A percentile compares a stretch with the other conserved stretches of the same genome.
phyloP scores from a whole-genome alignment of 2,888 invertebrate species.

The Panzeria rudis region DNA sequence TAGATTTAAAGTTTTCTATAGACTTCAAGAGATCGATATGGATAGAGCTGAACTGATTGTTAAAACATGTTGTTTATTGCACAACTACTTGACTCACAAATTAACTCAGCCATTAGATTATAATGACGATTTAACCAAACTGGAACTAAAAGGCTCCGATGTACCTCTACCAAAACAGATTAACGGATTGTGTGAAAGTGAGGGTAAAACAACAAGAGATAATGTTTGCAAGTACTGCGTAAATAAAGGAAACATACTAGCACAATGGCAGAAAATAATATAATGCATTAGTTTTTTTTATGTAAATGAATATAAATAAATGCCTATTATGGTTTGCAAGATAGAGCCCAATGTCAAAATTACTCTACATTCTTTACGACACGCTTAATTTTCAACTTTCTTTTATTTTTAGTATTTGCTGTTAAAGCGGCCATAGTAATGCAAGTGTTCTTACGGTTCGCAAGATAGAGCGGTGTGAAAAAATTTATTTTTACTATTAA shows the following conservation, averaged over 20 bases:
- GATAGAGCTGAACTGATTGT: conserved; percentile 14
- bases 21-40: conserved; percentile 8
- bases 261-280: conserved; percentile 37
- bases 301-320: neutral
- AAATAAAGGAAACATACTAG: conserved; percentile 22
- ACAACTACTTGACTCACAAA: conserved; percentile 45
- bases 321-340: too few species aligned
- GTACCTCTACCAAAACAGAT: conserved; percentile 8
- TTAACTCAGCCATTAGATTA: conserved; percentile 4
- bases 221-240: conserved; percentile 51
- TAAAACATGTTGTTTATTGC: conserved; percentile 52
- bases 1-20: conserved; percentile 47
- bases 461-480: too few species aligned
- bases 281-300: neutral
- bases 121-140: conserved; percentile 13
- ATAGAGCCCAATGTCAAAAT: too few species aligned
- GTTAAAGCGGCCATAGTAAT: too few species aligned
- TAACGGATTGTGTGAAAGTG: neutral
- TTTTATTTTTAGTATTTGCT: too few species aligned
- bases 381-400: too few species aligned
- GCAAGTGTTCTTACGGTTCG: too few species aligned
- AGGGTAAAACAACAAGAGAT: conserved; percentile 9
- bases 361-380: too few species aligned
- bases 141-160: neutral
- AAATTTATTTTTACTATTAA: too few species aligned